phyloP scores from a whole-genome alignment of 2,113 vertebrate genomes.

The Clarias magur region DNA sequence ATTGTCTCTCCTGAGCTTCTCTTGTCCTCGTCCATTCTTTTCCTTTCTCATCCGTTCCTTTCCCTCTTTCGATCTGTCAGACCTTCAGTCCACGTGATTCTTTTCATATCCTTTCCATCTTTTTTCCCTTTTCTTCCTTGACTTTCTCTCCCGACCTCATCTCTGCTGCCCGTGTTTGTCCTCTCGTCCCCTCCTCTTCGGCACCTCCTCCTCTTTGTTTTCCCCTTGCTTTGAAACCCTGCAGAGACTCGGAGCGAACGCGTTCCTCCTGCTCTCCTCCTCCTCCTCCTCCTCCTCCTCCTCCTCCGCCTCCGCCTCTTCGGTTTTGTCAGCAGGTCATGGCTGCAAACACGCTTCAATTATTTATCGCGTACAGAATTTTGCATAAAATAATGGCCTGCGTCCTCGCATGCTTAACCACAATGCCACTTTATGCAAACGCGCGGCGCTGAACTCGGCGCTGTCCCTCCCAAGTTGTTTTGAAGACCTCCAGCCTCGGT shows the following conservation, averaged over 20 bases:
- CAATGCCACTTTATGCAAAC: not conserved
- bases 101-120: not conserved
- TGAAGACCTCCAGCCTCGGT: not conserved
- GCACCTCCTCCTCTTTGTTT: not conserved
- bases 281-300: not conserved
- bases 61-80: not conserved
- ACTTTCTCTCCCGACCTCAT: not conserved
- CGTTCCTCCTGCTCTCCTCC: not conserved
- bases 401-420: slow-evolving; percentile 4
- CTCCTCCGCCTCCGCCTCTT: not conserved
- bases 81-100: not conserved
- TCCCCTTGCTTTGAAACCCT: not conserved
- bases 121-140: too few relatives aligned
- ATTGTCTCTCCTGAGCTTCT: not conserved
- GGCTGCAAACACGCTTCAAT: slow-evolving; percentile 28
- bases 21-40: not conserved
- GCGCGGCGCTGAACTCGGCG: not conserved
- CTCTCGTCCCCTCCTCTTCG: not conserved
- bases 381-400: slow-evolving; percentile 42
- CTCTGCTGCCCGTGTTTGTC: not conserved
- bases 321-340: slow-evolving; percentile 30
- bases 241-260: not conserved
- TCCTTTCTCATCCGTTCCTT: not conserved
- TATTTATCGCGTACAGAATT: slow-evolving; percentile 23
- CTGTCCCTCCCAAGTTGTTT: not conserved